phyloP scores from a whole-genome alignment of 1,140 invertebrate species.

The Drosophila bocki region DNA sequence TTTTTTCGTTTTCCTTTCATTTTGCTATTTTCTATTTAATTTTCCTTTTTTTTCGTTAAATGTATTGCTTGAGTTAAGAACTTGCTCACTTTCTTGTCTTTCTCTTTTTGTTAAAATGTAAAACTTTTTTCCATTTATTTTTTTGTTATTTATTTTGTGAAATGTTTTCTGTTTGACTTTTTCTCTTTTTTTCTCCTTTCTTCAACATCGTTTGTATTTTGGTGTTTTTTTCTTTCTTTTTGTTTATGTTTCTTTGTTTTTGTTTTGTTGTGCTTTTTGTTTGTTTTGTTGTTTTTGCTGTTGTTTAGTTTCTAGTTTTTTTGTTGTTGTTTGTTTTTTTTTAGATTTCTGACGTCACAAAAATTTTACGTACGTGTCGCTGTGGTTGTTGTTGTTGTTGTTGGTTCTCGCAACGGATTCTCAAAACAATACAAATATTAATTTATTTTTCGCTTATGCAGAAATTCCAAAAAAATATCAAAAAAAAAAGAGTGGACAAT shows the following conservation, averaged over 20 bases:
- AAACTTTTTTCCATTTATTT: slow-evolving; percentile 24
- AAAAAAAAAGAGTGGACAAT: slow-evolving; percentile 19
- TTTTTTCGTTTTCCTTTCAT: background rate
- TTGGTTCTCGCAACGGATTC: slow-evolving; percentile 78
- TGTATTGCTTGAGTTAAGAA: slow-evolving; percentile 46
- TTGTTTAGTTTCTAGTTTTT: slow-evolving; percentile 37
- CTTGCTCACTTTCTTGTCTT: slow-evolving; percentile 10
- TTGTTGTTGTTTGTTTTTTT: slow-evolving; percentile 34
- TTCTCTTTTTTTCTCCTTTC: background rate
- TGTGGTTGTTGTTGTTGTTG: slow-evolving; percentile 62
- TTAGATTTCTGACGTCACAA: slow-evolving; percentile 82
- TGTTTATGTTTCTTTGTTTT: slow-evolving; percentile 10
- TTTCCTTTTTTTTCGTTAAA: slow-evolving; percentile 26
- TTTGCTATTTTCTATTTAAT: slow-evolving; percentile 11
- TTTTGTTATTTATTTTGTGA: slow-evolving; percentile 30
- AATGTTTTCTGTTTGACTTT: slow-evolving; percentile 36
- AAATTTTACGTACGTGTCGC: slow-evolving; percentile 71
- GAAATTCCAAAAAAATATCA: slow-evolving; percentile 8
- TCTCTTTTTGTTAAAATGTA: slow-evolving; percentile 47
- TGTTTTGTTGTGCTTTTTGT: slow-evolving; percentile 25
- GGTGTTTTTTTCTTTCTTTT: background rate
- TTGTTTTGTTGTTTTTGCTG: slow-evolving; percentile 30
- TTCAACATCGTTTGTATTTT: slow-evolving; percentile 15
- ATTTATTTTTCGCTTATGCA: slow-evolving; percentile 12
- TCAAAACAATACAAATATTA: slow-evolving; percentile 56